Conservation (phyloP, 2,113 vertebrate genomes). For the Eubucco bourcierii region DNA sequence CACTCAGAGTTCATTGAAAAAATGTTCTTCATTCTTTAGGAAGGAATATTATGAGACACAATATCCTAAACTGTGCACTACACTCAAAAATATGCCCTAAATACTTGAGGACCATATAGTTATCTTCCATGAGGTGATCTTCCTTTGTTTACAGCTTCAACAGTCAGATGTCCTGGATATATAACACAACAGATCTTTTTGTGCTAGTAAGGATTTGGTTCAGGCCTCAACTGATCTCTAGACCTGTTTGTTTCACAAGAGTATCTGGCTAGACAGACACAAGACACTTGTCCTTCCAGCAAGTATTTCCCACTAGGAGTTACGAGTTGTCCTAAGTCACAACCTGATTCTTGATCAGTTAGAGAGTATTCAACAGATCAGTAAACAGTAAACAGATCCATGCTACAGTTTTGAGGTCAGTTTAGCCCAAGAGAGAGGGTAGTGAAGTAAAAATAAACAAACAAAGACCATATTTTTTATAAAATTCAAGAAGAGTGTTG, state of each 20-base stretch:
- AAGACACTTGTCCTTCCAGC: background rate
- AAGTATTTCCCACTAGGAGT: background rate
- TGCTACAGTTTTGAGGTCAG: slow-evolving; percentile 5
- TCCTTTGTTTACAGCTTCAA: background rate
- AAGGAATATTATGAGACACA: background rate
- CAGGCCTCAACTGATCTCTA: background rate
- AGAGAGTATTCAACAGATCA: background rate
- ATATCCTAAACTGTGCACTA: background rate
- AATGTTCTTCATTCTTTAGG: background rate
- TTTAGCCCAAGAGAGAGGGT: slow-evolving; percentile 33
- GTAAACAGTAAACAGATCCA: background rate
- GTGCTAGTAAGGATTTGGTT: background rate
- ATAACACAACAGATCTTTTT: background rate
- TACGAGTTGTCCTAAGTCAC: background rate
- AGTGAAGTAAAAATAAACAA: slow-evolving; percentile 1
- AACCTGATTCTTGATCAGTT: background rate
- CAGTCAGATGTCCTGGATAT: background rate
- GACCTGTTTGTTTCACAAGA: background rate
- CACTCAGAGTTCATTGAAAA: background rate
- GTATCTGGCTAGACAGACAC: background rate
- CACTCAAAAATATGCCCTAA: background rate
- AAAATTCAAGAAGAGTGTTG: background rate
- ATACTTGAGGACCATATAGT: background rate
- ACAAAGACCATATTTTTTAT: background rate
- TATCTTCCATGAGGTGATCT: background rate